These are phyloP conservation scores for Oryzias dopingdopingensis DNA, from an alignment of 2,797 vertebrate species.

Conservation along the genomic window DNA sequence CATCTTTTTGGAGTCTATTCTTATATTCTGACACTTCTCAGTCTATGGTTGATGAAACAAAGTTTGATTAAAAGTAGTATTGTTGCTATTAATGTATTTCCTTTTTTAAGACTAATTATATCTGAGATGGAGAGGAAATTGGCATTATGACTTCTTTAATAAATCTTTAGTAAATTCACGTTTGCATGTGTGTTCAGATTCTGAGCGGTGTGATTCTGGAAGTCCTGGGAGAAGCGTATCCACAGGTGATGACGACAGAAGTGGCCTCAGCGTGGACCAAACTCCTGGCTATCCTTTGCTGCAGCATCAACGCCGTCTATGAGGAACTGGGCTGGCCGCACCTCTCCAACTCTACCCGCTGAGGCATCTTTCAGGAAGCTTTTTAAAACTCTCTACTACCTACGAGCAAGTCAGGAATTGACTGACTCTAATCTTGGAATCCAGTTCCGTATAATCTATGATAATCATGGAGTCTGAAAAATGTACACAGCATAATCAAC, in stretches of 20 bases:
- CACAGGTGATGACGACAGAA: conserved; percentile 83
- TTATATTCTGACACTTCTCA: no score
- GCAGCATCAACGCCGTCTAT: conserved; percentile 80
- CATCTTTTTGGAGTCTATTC: no score
- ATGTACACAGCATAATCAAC: background rate
- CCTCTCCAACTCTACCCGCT: conserved; percentile 70
- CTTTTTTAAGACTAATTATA: no score
- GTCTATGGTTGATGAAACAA: no score
- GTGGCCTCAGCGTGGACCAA: conserved; percentile 89
- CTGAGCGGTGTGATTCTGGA: conserved; percentile 90
- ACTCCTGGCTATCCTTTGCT: conserved; percentile 82
- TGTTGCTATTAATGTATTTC: no score
- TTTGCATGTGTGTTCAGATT: conserved; percentile 73
- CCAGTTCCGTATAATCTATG: conserved; percentile 30
- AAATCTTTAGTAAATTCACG: no score
- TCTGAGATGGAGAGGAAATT: no score
- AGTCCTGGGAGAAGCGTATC: conserved; percentile 84
- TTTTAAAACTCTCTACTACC: no score
- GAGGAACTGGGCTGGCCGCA: conserved; percentile 88
- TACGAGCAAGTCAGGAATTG: conserved; percentile 5
- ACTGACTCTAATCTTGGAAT: conserved; percentile 27
- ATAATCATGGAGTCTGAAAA: conserved; percentile 23
- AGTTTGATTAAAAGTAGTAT: no score
- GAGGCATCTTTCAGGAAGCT: conserved; percentile 21
- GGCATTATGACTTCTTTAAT: no score